Evolutionary conservation across 2,888 invertebrate genomes (phyloP), one percentile per base, ranked within the genome.

Genomic region (Caenorhabditis japonica): DNA sequence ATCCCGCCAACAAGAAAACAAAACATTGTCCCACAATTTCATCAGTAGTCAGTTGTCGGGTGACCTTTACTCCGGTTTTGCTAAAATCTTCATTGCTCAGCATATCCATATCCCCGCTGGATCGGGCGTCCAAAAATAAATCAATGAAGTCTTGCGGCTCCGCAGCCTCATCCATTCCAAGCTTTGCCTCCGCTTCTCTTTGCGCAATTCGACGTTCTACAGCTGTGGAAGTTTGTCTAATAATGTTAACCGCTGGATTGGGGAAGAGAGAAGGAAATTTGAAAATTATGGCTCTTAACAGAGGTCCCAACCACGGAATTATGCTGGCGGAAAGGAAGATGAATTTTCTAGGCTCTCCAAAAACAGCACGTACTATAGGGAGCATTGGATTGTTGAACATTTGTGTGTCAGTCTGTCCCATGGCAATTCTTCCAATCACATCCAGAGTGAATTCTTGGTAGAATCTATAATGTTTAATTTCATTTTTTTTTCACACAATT

Each of bases 401-500:
- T 12, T 53, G 44, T 0, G 75, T 53, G 19, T 66, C 71, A 10
- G 53, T 60, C 38, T 79, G 81, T 4, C 83, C 90, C 55, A 90
- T 86, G 0, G 90, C 90, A 77, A 89, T 89, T 25, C 89, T 87
- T 4, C 88, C 88, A 55, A 91, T 90, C 1, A 90, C 88, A 70
- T 90, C 90, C 72, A 90, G 87, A 1, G 90, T 90, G 23, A 90
- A 83, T 2, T 89, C 88, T 81, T 90, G 89, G 71, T 88, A 89
- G 72, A 75, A 77, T 23, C 70, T 71, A 15, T 30, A 33, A n/a
- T 13, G 46, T 4, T n/a, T n/a, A n/a, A n/a, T n/a, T 43, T 17
- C 38, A n/a, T 10, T 13, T 13, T 36, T 55, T 34, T 52, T n/a
- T n/a, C n/a, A n/a, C n/a, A n/a, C n/a, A n/a, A n/a, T 12, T 12